Evolutionary conservation across 2,797 vertebrate genomes (phyloP).

Genomic region (Emys orbicularis): DNA sequence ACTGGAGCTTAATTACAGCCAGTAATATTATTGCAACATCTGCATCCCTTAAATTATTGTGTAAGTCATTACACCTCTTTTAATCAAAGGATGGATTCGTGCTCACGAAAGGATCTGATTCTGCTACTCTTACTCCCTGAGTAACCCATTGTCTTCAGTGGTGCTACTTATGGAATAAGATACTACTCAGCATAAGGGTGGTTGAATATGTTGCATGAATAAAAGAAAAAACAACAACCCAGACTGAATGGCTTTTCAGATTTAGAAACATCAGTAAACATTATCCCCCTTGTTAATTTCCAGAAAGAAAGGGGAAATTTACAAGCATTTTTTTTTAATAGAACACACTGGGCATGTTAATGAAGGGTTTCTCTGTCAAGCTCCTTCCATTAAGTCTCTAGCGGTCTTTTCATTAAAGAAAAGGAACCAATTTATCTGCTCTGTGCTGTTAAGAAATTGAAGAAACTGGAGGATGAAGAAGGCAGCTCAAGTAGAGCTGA

Average conservation of each 20-base stretch:
- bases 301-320: not conserved
- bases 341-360: not conserved
- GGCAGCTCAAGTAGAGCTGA: not conserved
- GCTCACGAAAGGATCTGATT: not conserved
- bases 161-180: not conserved
- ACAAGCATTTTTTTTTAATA: not conserved
- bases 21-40: not conserved
- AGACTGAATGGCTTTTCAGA: not conserved
- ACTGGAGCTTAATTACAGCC: not conserved
- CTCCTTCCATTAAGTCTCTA: not conserved
- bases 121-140: not conserved
- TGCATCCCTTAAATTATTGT: not conserved
- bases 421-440: conserved; percentile 46
- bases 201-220: not conserved
- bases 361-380: conserved; percentile 1
- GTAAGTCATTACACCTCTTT: not conserved
- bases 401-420: not conserved
- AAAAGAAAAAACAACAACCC: not conserved
- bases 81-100: not conserved
- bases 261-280: not conserved
- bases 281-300: not conserved
- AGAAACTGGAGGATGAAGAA: not conserved
- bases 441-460: conserved; percentile 16
- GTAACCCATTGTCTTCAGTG: not conserved
- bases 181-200: not conserved